Evolutionary conservation across 2,113 vertebrate species (phyloP), one percentile per base, ranked within the genome.

Genomic region (Heliornis fulica): DNA sequence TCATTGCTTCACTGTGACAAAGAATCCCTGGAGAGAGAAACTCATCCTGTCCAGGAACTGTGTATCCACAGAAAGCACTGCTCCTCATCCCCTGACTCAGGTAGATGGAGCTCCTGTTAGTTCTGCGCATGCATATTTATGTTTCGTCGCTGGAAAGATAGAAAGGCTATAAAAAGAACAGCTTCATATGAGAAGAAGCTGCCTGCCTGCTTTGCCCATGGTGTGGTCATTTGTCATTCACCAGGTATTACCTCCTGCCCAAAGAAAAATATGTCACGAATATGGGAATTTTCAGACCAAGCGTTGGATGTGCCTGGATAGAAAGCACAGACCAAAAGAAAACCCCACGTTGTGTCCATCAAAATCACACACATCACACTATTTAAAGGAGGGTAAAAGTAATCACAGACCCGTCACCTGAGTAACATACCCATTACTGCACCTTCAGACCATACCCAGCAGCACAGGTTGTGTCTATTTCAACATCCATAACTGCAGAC

Each of bases 21-120:
- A 69, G 34, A 82, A 91, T 38, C 15, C 46, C 46, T 68, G 0
- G 0, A 34, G 50, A 81, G n/a, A 53, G 38, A 72, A 72, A 69
- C 54, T 21, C 0, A 0, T 63, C 82, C 48, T 54, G 28, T 54
- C 43, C 80, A 64, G 48, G 34, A 80, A 70, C 57, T 0, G 2
- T 1, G 0, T 18, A 53, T 43, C 45, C 5, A 7, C 31, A 63
- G 36, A 41, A 1, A 1, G 26, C 2, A 2, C 10, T n/a, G 53
- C 29, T 61, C 17, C 31, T 87, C 11, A 1, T 6, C 38, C 48
- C 45, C 8, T 3, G 2, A 18, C 36, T 51, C 2, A 0, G 16
- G 29, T 29, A 85, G 54, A 43, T 3, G 34, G 38, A 95, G 80
- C 43, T 54, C 59, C 14, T 38, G 15, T 46, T 61, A 59, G 45